Conservation (phyloP, 2,797 vertebrate species). For the Myotis myotis region DNA sequence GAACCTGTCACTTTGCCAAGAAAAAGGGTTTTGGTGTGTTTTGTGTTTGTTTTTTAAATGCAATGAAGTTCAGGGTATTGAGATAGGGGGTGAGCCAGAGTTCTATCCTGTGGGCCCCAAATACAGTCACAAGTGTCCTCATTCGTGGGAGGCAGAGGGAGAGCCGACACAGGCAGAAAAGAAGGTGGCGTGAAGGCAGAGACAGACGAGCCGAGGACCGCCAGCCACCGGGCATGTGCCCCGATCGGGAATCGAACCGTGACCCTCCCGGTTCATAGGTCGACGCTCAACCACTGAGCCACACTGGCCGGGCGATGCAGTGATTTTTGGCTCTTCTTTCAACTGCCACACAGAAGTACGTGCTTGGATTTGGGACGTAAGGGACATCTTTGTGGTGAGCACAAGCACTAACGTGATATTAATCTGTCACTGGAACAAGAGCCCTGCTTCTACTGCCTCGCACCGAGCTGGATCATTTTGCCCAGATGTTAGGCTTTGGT, state of each 20-base stretch:
- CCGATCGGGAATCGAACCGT: no score
- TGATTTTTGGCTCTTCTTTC: background rate
- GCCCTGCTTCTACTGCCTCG: conserved; percentile 30
- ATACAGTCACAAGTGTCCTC: background rate
- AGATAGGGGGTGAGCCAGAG: background rate
- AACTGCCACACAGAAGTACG: background rate
- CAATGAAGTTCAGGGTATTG: background rate
- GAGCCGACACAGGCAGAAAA: background rate
- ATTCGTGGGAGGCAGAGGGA: background rate
- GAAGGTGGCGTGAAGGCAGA: background rate
- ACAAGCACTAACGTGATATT: background rate
- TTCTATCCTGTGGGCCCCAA: background rate
- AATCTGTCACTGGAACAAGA: background rate
- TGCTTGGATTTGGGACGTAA: conserved; percentile 40
- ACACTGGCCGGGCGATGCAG: background rate
- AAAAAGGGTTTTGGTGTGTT: background rate
- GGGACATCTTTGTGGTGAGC: conserved; percentile 46
- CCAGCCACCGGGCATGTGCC: background rate
- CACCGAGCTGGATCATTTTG: conserved; percentile 31
- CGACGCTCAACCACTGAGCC: no score
- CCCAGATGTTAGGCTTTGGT: background rate
- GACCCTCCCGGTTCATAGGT: no score
- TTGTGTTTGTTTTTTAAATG: background rate
- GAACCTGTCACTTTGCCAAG: background rate
- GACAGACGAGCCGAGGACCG: fast-evolving